These are phyloP conservation scores for Merops nubicus DNA, from an alignment of 2,113 vertebrate species.

Conservation along the genomic window DNA sequence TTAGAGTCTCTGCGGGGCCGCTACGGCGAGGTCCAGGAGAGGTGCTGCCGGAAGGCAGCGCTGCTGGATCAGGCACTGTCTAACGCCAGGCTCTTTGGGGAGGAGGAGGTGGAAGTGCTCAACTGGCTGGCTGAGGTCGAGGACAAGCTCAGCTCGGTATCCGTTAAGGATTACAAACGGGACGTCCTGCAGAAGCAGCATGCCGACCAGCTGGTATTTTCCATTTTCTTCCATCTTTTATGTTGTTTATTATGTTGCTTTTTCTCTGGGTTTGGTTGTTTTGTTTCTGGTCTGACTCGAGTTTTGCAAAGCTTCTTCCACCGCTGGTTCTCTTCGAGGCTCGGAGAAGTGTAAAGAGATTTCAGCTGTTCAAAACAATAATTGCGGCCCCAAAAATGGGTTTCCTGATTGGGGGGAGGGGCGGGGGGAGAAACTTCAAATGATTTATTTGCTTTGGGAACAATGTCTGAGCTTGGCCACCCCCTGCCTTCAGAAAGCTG, in stretches of 20 bases:
- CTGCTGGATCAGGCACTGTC: slow-evolving; percentile 93
- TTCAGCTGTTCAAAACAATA: neutral
- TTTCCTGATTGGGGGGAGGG: too few species aligned
- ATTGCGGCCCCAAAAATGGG: neutral
- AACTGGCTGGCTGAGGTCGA: slow-evolving; percentile 99
- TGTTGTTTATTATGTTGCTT: slow-evolving; percentile 31
- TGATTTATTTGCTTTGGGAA: neutral
- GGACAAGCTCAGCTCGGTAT: slow-evolving; percentile 90
- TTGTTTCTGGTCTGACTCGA: neutral
- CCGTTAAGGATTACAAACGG: slow-evolving; percentile 89
- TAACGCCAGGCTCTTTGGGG: slow-evolving; percentile 95
- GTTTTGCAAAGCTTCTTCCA: neutral
- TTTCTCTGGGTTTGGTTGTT: neutral
- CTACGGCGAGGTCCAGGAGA: slow-evolving; percentile 84
- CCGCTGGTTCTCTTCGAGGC: neutral
- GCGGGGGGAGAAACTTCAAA: neutral
- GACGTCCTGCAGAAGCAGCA: slow-evolving; percentile 91
- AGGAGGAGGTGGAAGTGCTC: slow-evolving; percentile 99
- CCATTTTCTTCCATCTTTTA: slow-evolving; percentile 35
- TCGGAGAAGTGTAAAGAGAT: neutral
- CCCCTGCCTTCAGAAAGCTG: neutral
- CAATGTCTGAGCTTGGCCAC: slow-evolving; percentile 11
- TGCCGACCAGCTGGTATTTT: slow-evolving; percentile 92
- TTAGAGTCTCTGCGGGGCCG: slow-evolving; percentile 82
- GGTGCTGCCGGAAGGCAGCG: slow-evolving; percentile 84